phyloP scores from a whole-genome alignment of 2,797 vertebrate genomes.

The Apogon hyalosoma region DNA sequence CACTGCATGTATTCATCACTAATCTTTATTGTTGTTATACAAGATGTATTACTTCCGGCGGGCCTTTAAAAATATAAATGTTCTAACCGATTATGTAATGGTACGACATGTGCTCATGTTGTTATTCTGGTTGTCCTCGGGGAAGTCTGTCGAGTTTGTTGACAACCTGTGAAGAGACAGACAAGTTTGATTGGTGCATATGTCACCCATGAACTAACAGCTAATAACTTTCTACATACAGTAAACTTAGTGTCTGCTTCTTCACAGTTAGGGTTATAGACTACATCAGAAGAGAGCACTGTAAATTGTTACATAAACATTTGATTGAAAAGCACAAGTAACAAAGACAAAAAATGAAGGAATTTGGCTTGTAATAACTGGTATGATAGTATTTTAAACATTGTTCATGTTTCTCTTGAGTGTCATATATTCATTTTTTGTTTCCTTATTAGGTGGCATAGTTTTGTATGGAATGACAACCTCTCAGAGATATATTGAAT shows the following conservation, averaged over 20 bases:
- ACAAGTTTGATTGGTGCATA: constrained; percentile 36
- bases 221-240: constrained; percentile 26
- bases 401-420: not conserved
- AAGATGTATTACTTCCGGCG: constrained; percentile 7
- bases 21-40: not conserved
- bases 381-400: not conserved
- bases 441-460: constrained; percentile 42
- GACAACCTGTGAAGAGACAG: constrained; percentile 24
- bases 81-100: constrained; percentile 71
- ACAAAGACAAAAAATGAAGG: not conserved
- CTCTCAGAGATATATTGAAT: constrained; percentile 77
- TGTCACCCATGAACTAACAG: constrained; percentile 42
- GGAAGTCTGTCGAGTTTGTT: constrained; percentile 25
- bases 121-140: constrained; percentile 68
- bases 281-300: too few relatives aligned
- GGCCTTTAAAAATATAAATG: constrained; percentile 19
- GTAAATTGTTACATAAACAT: too few relatives aligned
- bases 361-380: not conserved
- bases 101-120: constrained; percentile 67
- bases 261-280: not conserved
- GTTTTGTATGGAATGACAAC: constrained; percentile 78
- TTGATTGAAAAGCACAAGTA: not conserved
- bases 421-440: not conserved
- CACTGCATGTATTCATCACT: not conserved
- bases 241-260: not conserved